Evolutionary conservation across 2,797 vertebrate genomes (phyloP).

Genomic region (Threskiornis aethiopicus): DNA sequence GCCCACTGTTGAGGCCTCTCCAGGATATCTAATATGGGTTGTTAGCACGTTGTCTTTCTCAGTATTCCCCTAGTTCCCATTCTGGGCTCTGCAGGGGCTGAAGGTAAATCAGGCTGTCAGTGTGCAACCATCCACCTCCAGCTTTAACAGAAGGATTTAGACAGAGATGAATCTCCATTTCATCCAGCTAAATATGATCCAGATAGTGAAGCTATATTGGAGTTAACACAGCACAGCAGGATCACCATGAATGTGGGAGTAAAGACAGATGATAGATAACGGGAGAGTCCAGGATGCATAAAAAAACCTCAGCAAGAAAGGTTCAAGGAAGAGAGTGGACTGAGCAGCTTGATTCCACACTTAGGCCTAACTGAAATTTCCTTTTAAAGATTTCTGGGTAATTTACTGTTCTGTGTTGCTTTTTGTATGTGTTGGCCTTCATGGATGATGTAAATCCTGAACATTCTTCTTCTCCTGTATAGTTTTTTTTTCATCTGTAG

Average conservation of each 20-base stretch:
- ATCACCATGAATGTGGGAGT: background rate
- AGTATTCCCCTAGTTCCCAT: background rate
- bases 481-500: background rate
- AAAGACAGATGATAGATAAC: background rate
- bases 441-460: constrained; percentile 8
- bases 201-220: background rate
- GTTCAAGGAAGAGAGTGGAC: background rate
- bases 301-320: background rate
- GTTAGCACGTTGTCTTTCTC: background rate
- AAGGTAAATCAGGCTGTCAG: constrained; percentile 29
- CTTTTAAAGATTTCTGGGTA: background rate
- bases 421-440: constrained; percentile 7
- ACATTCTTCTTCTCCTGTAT: background rate
- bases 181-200: background rate
- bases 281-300: background rate
- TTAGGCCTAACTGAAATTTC: background rate
- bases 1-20: background rate
- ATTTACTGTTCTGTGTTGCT: constrained; percentile 38
- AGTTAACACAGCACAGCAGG: background rate
- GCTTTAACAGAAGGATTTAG: background rate
- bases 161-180: background rate
- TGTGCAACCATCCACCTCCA: background rate
- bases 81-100: background rate
- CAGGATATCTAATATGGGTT: background rate
- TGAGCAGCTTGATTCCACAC: background rate